phyloP scores from a whole-genome alignment of 2,797 vertebrate species.

The Ceryle rudis region DNA sequence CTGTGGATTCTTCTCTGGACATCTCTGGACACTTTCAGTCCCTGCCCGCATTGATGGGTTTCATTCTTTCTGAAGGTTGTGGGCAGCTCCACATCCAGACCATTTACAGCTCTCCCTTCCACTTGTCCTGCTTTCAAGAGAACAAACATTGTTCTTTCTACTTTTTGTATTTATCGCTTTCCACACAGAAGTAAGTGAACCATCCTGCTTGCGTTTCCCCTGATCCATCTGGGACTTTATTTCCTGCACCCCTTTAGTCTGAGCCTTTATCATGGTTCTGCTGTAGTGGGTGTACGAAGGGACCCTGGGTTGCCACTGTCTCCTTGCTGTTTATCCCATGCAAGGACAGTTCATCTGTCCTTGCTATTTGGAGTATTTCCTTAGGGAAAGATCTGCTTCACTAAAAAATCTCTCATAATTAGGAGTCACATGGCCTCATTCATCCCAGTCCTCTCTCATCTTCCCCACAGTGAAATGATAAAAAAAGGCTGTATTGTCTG shows the following conservation, averaged over 20 bases:
- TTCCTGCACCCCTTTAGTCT: neutral
- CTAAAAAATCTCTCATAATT: neutral
- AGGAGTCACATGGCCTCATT: neutral
- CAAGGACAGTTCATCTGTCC: neutral
- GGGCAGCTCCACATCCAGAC: neutral
- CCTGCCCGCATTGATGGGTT: neutral
- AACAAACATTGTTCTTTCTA: neutral
- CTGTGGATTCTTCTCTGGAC: neutral
- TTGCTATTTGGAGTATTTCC: slow-evolving; percentile 3
- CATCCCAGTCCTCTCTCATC: neutral
- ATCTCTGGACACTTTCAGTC: neutral
- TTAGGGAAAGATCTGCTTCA: neutral
- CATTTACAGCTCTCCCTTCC: neutral
- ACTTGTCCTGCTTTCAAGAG: neutral
- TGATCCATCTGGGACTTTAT: neutral
- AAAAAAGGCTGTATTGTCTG: neutral
- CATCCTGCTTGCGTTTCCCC: neutral
- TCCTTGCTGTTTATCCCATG: neutral
- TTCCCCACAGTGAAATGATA: neutral
- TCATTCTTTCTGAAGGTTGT: neutral
- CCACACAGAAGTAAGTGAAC: neutral
- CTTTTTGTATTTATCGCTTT: neutral
- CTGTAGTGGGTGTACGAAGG: neutral
- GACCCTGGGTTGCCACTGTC: neutral
- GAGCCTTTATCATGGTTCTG: neutral